phyloP scores from a whole-genome alignment of 1,140 invertebrate species.

The Stenopsyche tienmushanensis region DNA sequence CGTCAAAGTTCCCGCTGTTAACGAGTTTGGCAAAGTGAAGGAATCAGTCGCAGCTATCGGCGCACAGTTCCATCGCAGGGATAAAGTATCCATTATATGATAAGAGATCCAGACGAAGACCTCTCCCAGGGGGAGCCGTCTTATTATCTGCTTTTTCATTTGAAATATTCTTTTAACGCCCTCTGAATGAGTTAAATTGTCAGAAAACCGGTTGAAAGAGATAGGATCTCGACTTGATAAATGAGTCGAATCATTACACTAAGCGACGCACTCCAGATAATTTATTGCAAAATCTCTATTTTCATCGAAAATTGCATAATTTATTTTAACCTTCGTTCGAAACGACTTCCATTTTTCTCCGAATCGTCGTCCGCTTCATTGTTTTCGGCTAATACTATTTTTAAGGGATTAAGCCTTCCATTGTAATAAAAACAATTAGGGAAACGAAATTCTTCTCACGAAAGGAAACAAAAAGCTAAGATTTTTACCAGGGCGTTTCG shows the following conservation, averaged over 20 bases:
- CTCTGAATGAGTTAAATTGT: conserved; percentile 42
- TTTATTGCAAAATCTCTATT: conserved; percentile 30
- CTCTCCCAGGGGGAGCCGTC: conserved; percentile 30
- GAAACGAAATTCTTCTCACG: no score
- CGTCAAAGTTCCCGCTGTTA: no score
- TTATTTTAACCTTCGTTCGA: conserved; percentile 23
- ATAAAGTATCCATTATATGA: conserved; percentile 40
- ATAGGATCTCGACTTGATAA: conserved; percentile 40
- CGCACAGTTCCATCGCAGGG: conserved; percentile 4
- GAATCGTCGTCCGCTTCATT: no score
- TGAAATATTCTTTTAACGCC: conserved; percentile 41
- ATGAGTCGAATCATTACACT: conserved; percentile 37
- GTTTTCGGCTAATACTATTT: no score
- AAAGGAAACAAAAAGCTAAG: no score
- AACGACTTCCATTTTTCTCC: no score
- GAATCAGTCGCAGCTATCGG: background rate
- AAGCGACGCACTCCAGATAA: conserved; percentile 23
- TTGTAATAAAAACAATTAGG: no score
- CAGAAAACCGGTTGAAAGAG: conserved; percentile 39
- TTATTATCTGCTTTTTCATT: conserved; percentile 41
- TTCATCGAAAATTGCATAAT: conserved; percentile 29
- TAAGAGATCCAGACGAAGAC: conserved; percentile 29
- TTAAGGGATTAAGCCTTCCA: no score
- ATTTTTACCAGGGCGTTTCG: no score
- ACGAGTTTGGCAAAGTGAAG: background rate